Evolutionary conservation across 2,797 vertebrate genomes (phyloP).

Genomic region (Spinus olivaceus): DNA sequence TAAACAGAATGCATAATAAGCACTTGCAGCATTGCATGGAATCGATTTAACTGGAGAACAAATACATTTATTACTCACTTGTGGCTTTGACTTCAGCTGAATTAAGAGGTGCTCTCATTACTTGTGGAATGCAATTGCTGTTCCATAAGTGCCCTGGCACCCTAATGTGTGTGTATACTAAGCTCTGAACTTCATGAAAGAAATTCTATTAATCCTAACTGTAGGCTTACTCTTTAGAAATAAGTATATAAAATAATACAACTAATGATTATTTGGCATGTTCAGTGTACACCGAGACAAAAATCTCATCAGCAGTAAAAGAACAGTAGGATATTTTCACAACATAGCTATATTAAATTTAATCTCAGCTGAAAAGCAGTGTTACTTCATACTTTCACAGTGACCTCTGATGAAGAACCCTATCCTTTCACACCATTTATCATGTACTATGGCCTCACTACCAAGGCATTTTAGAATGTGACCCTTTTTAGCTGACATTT

Average conservation of each 20-base stretch:
- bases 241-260: background rate
- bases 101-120: constrained; percentile 54
- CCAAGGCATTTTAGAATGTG: background rate
- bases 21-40: constrained; percentile 41
- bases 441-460: background rate
- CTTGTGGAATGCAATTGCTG: background rate
- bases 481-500: background rate
- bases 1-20: constrained; percentile 52
- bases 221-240: background rate
- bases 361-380: background rate
- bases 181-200: background rate
- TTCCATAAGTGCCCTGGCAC: background rate
- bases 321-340: background rate
- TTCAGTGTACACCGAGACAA: background rate
- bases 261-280: background rate
- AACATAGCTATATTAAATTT: background rate
- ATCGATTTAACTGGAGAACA: constrained; percentile 60
- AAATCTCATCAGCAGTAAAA: background rate
- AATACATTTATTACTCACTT: constrained; percentile 60
- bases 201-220: background rate
- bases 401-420: background rate
- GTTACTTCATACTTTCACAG: background rate
- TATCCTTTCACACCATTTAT: background rate
- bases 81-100: constrained; percentile 34
- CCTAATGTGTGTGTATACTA: background rate